phyloP scores from a whole-genome alignment of 2,797 vertebrate genomes.

The Salarias fasciatus region DNA sequence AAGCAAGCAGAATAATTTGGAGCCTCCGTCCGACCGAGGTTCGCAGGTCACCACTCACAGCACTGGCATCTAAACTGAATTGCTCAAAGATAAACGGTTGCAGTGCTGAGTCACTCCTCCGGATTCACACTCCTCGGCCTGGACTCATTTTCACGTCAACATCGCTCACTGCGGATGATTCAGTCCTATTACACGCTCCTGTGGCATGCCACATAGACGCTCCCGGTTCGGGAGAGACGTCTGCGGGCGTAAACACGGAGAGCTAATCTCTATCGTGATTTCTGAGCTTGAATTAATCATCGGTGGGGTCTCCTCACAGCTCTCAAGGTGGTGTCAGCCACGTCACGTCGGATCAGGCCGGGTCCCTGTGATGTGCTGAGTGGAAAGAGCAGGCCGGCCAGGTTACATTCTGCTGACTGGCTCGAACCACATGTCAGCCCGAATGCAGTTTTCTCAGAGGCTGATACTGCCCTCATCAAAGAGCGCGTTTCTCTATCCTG shows the following conservation, averaged over 20 bases:
- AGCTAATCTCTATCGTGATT: constrained; percentile 49
- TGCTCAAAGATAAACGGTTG: constrained; percentile 44
- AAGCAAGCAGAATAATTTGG: constrained; percentile 27
- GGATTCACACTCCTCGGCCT: constrained; percentile 51
- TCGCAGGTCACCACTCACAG: constrained; percentile 16
- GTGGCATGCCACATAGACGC: constrained; percentile 38
- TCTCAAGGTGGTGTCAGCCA: constrained; percentile 67
- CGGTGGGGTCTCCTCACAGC: constrained; percentile 56
- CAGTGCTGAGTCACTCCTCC: constrained; percentile 54
- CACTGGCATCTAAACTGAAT: constrained; percentile 30
- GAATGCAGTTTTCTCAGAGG: constrained; percentile 51
- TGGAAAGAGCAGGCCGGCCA: constrained; percentile 57
- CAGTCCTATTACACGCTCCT: constrained; percentile 35
- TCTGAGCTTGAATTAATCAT: constrained; percentile 61
- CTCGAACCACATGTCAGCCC: constrained; percentile 53
- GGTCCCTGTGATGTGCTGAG: constrained; percentile 60
- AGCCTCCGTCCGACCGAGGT: constrained; percentile 6
- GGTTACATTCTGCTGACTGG: constrained; percentile 73
- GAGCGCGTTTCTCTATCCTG: constrained; percentile 37
- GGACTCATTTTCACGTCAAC: constrained; percentile 51
- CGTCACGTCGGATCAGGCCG: constrained; percentile 66
- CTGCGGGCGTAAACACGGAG: constrained; percentile 53
- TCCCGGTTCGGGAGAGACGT: constrained; percentile 52
- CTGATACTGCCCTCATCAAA: constrained; percentile 37
- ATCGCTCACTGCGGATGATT: constrained; percentile 51